Percentiles rank a stretch among this genome's conserved stretches.
These are phyloP conservation scores for Chloroceryle inda DNA, from an alignment of 2,797 vertebrate species.

Conservation along the genomic window DNA sequence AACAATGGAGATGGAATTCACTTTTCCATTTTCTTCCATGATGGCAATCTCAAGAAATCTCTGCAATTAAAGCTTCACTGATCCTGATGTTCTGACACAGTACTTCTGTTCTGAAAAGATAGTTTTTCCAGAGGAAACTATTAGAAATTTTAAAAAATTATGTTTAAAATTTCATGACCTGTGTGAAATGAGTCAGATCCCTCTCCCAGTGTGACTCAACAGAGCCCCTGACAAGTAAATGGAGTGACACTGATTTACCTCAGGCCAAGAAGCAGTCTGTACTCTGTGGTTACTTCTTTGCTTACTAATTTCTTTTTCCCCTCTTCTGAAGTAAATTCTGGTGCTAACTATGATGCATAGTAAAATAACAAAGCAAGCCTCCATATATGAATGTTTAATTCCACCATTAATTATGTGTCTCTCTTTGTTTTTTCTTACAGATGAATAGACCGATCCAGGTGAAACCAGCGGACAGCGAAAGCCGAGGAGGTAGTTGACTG, in stretches of 20 bases:
- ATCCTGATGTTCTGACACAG: neutral
- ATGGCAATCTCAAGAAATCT: neutral
- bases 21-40: neutral
- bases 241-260: neutral
- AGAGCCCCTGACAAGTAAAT: neutral
- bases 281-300: neutral
- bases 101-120: neutral
- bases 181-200: neutral
- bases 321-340: neutral
- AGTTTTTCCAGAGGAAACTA: neutral
- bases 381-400: neutral
- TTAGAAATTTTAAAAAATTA: constrained; percentile 16
- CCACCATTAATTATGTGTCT: neutral
- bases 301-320: neutral
- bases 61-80: constrained; percentile 12
- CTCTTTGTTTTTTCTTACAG: constrained; percentile 82
- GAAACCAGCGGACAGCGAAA: constrained; percentile 99
- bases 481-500: constrained; percentile 95
- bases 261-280: neutral
- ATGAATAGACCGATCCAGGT: constrained; percentile 99
- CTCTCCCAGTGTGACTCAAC: neutral
- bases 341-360: neutral
- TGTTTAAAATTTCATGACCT: constrained; percentile 26
- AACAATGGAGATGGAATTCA: neutral
- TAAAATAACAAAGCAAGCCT: neutral